A percentile compares a stretch with the other conserved stretches of the same genome.
Conservation (phyloP, 2,888 invertebrate genomes). For the Hanleya hanleyi region DNA sequence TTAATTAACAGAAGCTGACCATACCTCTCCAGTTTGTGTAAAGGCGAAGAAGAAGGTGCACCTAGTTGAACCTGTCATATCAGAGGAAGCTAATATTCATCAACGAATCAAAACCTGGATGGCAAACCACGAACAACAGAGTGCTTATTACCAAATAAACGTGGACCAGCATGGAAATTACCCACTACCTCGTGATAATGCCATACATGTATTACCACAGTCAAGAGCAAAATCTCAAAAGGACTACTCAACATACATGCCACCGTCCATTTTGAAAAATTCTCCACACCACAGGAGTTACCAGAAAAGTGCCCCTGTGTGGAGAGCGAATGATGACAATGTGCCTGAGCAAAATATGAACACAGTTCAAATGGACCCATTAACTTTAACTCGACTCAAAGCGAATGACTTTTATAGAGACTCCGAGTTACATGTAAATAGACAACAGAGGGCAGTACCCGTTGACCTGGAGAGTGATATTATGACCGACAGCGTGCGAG, state of each 20-base stretch:
- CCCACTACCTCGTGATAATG: background rate
- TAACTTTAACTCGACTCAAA: background rate
- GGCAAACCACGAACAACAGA: background rate
- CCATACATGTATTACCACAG: background rate
- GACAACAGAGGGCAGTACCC: background rate
- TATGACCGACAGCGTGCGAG: background rate
- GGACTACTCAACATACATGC: background rate
- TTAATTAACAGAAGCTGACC: too few species aligned
- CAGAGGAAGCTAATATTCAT: background rate
- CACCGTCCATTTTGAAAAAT: background rate
- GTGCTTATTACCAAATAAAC: conserved; percentile 3
- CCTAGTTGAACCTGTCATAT: background rate
- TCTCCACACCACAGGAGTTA: background rate
- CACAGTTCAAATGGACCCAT: background rate
- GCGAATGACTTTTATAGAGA: background rate
- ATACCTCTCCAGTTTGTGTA: background rate
- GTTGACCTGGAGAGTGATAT: conserved; percentile 1
- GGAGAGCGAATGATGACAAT: background rate
- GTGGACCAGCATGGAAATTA: background rate
- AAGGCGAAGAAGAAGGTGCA: background rate
- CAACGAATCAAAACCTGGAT: conserved; percentile 2
- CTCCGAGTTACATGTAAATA: background rate
- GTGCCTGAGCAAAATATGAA: background rate
- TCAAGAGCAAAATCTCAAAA: background rate
- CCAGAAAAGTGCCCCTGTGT: background rate